phyloP scores from a whole-genome alignment of 2,888 invertebrate species.

The Eupithecia vulgata region DNA sequence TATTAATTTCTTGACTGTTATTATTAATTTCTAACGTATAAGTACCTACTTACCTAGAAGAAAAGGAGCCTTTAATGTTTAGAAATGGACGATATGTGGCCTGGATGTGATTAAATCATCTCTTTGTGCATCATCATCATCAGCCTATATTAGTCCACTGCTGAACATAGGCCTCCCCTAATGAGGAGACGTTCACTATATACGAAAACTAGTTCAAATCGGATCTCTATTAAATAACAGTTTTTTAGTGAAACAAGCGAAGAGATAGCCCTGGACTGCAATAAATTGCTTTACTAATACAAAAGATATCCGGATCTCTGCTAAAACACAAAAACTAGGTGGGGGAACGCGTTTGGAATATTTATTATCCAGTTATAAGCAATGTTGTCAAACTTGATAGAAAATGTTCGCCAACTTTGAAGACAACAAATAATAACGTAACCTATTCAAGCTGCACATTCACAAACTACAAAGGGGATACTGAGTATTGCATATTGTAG shows the following conservation, averaged over 20 bases:
- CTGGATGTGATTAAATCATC: neutral
- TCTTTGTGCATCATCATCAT: no score
- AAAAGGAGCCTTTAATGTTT: neutral
- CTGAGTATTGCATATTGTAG: no score
- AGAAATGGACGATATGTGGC: neutral
- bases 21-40: no score
- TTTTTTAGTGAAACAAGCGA: slow-evolving; percentile 1
- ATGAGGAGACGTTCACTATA: neutral
- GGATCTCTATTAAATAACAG: neutral
- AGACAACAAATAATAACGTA: neutral
- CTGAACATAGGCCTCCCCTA: no score
- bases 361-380: slow-evolving; percentile 1
- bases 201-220: neutral
- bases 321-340: slow-evolving; percentile 57
- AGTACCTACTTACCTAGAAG: no score
- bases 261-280: slow-evolving; percentile 32
- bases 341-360: slow-evolving; percentile 6
- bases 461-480: no score
- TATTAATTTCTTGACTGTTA: no score
- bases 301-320: slow-evolving; percentile 71
- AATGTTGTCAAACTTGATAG: neutral
- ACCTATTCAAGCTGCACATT: neutral
- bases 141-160: no score
- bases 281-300: slow-evolving; percentile 82
- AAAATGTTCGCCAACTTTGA: neutral